These are phyloP conservation scores for Ectropis grisescens DNA, from an alignment of 1,140 invertebrate genomes.

Conservation along the genomic window DNA sequence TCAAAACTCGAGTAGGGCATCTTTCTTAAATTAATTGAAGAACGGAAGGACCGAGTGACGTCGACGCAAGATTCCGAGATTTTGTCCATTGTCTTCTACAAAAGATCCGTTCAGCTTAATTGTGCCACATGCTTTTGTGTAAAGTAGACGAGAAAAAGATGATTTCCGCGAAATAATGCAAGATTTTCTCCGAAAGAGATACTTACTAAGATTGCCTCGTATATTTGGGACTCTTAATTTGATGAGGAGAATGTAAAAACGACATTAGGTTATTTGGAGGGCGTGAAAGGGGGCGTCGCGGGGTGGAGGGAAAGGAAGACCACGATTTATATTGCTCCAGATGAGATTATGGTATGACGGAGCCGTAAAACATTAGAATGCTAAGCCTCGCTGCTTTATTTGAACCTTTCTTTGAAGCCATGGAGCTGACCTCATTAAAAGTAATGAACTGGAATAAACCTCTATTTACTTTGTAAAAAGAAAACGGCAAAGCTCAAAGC, in stretches of 20 bases:
- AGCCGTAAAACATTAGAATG: constrained; percentile 23
- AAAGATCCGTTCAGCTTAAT: no score
- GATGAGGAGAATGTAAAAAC: constrained; percentile 42
- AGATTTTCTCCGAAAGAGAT: constrained; percentile 29
- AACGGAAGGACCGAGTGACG: no score
- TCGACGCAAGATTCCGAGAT: no score
- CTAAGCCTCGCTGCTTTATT: constrained; percentile 3
- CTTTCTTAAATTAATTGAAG: no score
- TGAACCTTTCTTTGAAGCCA: constrained; percentile 4
- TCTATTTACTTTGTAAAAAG: no score
- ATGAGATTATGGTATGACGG: constrained; percentile 27
- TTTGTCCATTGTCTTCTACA: no score
- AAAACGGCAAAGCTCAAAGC: no score
- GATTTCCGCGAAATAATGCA: constrained; percentile 32
- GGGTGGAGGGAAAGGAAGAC: constrained; percentile 8
- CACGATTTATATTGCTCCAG: constrained; percentile 27
- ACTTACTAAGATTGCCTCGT: constrained; percentile 27
- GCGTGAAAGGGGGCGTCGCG: constrained; percentile 6
- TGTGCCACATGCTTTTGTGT: constrained; percentile 24
- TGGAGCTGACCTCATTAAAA: background rate
- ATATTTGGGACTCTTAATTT: constrained; percentile 38
- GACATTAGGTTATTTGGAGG: constrained; percentile 23
- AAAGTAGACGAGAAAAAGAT: constrained; percentile 17
- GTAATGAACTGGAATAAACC: no score
- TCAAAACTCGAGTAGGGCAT: no score